These are phyloP conservation scores for Tryphoninae sp. DNA, from an alignment of 2,888 invertebrate genomes.

Conservation along the genomic window DNA sequence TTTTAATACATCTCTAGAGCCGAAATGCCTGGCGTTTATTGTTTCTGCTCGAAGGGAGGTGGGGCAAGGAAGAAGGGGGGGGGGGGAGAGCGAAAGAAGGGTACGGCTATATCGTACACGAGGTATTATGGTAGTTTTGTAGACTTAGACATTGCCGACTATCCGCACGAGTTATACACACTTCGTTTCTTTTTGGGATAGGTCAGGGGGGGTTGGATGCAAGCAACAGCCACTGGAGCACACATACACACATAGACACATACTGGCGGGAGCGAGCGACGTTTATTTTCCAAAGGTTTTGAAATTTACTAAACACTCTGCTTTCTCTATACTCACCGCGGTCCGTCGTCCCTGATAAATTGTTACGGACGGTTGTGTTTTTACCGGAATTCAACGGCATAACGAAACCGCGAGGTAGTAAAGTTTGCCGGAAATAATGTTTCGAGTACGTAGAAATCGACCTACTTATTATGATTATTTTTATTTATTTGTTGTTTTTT, in stretches of 20 bases:
- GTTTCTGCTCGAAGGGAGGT: conserved; percentile 67
- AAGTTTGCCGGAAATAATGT: neutral
- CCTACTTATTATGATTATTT: too few species aligned
- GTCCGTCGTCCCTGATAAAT: conserved; percentile 51
- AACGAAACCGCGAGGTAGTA: neutral
- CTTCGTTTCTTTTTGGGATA: conserved; percentile 69
- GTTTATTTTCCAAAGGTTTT: conserved; percentile 75
- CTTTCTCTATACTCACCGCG: conserved; percentile 43
- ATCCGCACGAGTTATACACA: conserved; percentile 53
- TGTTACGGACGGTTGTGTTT: conserved; percentile 12
- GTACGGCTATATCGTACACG: conserved; percentile 62
- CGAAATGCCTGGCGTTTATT: conserved; percentile 71
- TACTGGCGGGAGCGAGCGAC: conserved; percentile 8
- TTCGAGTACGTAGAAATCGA: neutral
- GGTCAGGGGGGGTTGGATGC: conserved; percentile 70
- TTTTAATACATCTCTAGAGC: conserved; percentile 31
- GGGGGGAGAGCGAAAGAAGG: conserved; percentile 65
- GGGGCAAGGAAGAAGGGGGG: too few species aligned
- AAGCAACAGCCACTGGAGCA: conserved; percentile 19
- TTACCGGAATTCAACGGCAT: neutral
- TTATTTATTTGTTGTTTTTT: too few species aligned
- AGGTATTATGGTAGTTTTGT: conserved; percentile 64
- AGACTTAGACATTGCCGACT: conserved; percentile 45
- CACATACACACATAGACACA: conserved; percentile 9
- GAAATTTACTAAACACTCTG: conserved; percentile 73